These are phyloP conservation scores for Anabacerthia variegaticeps DNA, from an alignment of 2,797 vertebrate genomes.

Conservation along the genomic window DNA sequence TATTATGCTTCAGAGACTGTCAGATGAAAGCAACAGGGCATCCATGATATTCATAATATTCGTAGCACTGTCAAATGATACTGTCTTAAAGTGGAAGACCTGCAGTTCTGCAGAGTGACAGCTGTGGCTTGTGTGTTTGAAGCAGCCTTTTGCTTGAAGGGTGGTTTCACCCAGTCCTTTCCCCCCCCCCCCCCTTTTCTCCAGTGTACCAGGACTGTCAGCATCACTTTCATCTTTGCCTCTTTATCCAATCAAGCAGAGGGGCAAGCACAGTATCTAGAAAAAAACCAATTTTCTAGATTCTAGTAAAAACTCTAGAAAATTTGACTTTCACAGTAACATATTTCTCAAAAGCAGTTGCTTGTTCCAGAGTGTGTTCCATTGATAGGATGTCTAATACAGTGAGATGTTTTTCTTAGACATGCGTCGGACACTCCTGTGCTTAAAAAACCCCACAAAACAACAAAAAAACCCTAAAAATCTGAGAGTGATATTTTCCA, in stretches of 20 bases:
- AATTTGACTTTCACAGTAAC: not conserved
- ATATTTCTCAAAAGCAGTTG: not conserved
- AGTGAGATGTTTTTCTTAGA: not conserved
- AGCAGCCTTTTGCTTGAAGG: not conserved
- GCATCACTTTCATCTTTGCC: not conserved
- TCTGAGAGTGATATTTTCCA: constrained; percentile 39
- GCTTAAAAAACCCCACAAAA: not conserved
- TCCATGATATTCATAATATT: not conserved
- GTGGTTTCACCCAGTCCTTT: not conserved
- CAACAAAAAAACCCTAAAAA: not conserved
- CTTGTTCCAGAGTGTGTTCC: not conserved
- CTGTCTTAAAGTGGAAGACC: not conserved
- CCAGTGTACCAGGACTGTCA: not conserved
- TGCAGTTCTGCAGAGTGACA: not conserved
- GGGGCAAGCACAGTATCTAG: not conserved
- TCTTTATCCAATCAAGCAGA: not conserved
- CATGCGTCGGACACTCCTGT: not conserved
- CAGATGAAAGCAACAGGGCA: not conserved
- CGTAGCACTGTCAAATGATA: not conserved
- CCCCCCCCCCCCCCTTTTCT: too few species aligned
- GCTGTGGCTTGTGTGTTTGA: not conserved
- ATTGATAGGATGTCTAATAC: not conserved
- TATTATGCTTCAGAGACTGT: not conserved
- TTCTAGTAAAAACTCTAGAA: not conserved
- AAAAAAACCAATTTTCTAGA: not conserved